Conservation (phyloP, 2,113 vertebrate species). For the Scytalopus superciliaris region DNA sequence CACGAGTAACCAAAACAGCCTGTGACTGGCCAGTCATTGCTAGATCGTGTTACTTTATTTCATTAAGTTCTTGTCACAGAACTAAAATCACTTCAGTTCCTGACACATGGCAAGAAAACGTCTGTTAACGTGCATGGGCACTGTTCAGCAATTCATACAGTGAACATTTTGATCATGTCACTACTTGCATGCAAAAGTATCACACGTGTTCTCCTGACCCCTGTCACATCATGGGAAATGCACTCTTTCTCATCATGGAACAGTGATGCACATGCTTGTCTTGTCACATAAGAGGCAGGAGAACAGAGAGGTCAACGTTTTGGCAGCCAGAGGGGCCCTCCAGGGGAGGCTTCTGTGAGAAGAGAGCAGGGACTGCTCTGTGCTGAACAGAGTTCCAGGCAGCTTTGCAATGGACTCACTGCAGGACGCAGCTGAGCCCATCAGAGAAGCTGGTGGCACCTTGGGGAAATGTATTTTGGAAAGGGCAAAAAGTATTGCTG, state of each 20-base stretch:
- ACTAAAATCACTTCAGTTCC: background rate
- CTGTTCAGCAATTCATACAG: background rate
- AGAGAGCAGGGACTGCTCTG: background rate
- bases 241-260: background rate
- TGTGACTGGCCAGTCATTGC: background rate
- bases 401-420: background rate
- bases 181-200: background rate
- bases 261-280: background rate
- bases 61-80: background rate
- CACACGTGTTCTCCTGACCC: background rate
- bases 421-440: background rate
- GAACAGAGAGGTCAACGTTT: background rate
- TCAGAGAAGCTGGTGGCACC: background rate
- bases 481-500: background rate
- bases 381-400: background rate
- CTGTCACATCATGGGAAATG: rapidly evolving
- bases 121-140: background rate
- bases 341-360: background rate
- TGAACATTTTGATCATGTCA: background rate
- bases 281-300: background rate
- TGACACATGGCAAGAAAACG: background rate
- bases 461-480: background rate
- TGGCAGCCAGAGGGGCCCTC: background rate
- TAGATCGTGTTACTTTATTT: background rate
- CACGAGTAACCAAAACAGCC: background rate